Base-by-base conservation (phyloP, 2,888 invertebrate species). In the Chydorus sphaericus region DNA sequence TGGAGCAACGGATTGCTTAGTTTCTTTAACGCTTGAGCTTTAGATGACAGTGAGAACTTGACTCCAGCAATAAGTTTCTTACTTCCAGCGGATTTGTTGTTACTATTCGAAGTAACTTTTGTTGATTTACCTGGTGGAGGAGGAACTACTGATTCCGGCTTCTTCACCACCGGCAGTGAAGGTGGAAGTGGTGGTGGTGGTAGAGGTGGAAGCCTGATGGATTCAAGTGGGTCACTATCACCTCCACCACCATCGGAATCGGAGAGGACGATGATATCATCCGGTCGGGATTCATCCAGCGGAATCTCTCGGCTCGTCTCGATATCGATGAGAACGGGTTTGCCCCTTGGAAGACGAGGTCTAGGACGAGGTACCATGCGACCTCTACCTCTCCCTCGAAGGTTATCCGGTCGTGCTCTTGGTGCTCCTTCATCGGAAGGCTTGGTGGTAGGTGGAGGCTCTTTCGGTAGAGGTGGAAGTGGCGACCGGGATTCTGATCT, bases 251-350 rank as follows among this genome's bases (percentile, higher is more conserved):
- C 78, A 59, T 87, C 88, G 66, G 85, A 86, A 68, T 90, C 89
- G 62, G 84, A 87, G 23, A 89, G 73, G 54, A 89, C 81, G 66
- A 90, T 89, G 1, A 89, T 77, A 69, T 85, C 83, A 60, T 81
- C 77, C 1, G 86, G 87, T 53, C 85, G 84, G 8, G 85, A 85
- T 14, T 82, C 82, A 59, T 86, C 77, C 67, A 87, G 86, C 7
- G 88, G 89, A 10, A 48, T 58, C 48, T 39, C 55, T 52, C 33
- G 55, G 57, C 87, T 87, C 61, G 84, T 79, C 66, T 86, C 87
- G 61, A 88, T 73, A 72, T 88, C 88, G 63, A 89, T 88, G 57
- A 88, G 85, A 20, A 58, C 59, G 29, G 56, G 54, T 28, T 36
- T 31, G 16, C 18, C 18, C 58, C 30, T 30, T 37, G 33, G 33